phyloP scores from a whole-genome alignment of 1,140 invertebrate genomes.

The Eriosoma lanigerum region DNA sequence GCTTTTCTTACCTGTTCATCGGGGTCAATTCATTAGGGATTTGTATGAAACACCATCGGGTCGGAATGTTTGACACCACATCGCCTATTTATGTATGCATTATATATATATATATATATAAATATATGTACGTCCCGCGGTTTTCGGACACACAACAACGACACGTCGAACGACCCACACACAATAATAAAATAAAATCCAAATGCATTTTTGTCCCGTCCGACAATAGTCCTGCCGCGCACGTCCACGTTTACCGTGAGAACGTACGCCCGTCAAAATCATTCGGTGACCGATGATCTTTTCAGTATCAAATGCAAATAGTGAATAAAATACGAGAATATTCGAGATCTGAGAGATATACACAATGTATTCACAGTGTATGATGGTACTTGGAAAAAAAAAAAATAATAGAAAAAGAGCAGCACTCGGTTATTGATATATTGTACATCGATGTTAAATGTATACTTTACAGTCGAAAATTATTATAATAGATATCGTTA shows the following conservation, averaged over 20 bases:
- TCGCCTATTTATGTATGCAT: too few species aligned
- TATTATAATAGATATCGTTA: too few species aligned
- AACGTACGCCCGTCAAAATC: neutral
- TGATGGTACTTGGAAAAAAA: too few species aligned
- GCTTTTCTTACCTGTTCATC: constrained; percentile 26
- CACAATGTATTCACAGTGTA: too few species aligned
- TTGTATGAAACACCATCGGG: neutral
- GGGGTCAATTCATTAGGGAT: constrained; percentile 51
- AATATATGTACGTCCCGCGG: constrained; percentile 23
- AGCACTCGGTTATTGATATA: too few species aligned
- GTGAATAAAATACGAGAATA: neutral
- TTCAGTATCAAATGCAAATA: neutral
- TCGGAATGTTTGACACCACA: neutral
- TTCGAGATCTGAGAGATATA: neutral
- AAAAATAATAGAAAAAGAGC: too few species aligned
- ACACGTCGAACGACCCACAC: constrained; percentile 14
- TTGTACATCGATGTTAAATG: too few species aligned
- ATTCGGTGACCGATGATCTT: neutral
- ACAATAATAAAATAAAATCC: constrained; percentile 38
- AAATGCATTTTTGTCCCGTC: constrained; percentile 35
- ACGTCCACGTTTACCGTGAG: neutral
- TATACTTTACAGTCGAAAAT: too few species aligned
- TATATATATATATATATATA: neutral
- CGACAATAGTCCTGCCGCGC: neutral
- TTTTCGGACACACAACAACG: constrained; percentile 41